Conservation (phyloP, 2,888 invertebrate species). For the Ennomos fuscantarius region DNA sequence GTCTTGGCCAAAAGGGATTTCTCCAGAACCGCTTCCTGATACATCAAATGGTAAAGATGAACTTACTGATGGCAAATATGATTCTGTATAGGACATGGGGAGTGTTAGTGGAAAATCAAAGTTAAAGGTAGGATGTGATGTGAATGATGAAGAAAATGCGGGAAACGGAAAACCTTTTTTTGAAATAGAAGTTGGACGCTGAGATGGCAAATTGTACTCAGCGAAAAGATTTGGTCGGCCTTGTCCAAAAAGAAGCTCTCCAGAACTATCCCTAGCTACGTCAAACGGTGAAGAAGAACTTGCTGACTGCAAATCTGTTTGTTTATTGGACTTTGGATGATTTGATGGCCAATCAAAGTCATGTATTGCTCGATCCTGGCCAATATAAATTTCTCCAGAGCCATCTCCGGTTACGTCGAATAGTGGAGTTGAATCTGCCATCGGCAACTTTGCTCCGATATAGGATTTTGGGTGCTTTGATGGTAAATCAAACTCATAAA, state of each 20-base stretch:
- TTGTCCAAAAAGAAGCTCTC: not conserved
- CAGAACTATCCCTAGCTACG: conserved; percentile 2
- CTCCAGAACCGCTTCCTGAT: too few species aligned
- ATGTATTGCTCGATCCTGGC: not conserved
- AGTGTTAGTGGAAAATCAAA: not conserved
- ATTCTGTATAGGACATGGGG: not conserved
- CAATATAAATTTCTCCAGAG: conserved; percentile 3
- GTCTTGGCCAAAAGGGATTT: too few species aligned
- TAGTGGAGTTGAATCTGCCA: too few species aligned
- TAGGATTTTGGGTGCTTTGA: not conserved
- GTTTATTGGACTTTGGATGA: not conserved
- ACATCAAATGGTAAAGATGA: too few species aligned
- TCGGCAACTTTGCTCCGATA: too few species aligned
- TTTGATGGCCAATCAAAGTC: not conserved
- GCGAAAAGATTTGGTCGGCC: not conserved
- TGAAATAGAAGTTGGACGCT: not conserved
- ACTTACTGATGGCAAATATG: not conserved
- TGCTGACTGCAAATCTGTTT: not conserved
- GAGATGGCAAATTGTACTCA: not conserved
- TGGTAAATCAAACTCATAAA: not conserved
- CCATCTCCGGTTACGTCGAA: not conserved
- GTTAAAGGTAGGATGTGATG: not conserved
- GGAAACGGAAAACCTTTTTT: too few species aligned
- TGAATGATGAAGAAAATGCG: not conserved
- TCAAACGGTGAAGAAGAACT: conserved; percentile 1